Conservation (phyloP, 2,113 vertebrate genomes). For the Pachyramphus minor region DNA sequence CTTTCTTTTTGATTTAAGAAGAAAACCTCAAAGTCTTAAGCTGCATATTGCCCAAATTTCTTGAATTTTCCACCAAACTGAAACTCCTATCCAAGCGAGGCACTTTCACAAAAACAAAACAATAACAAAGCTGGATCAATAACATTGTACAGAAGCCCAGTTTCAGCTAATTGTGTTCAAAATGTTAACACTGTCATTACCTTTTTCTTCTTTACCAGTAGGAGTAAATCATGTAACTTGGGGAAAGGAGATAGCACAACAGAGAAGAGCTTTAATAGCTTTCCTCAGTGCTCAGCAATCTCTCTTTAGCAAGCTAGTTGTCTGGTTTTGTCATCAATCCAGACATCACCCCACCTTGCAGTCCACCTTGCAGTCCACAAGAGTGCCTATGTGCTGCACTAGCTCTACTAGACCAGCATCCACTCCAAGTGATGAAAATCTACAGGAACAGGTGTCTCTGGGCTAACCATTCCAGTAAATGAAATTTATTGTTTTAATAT, state of each 20-base stretch:
- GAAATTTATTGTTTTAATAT: conserved; percentile 39
- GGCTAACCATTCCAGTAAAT: neutral
- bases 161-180: neutral
- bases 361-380: neutral
- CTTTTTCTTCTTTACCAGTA: neutral
- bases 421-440: neutral
- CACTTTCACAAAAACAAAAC: neutral
- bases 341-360: neutral
- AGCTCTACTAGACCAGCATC: neutral
- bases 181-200: neutral
- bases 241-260: neutral
- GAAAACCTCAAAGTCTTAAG: neutral
- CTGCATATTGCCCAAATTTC: neutral
- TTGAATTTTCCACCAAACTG: neutral
- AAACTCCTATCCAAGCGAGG: neutral
- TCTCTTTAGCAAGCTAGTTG: neutral
- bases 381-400: neutral
- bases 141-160: neutral
- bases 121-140: neutral
- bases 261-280: neutral
- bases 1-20: neutral
- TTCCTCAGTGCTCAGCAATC: neutral
- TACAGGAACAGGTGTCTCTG: neutral
- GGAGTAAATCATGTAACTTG: neutral
- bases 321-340: neutral